Evolutionary conservation across 2,797 vertebrate genomes (phyloP).

Genomic region (Acrocephalus scirpaceus): DNA sequence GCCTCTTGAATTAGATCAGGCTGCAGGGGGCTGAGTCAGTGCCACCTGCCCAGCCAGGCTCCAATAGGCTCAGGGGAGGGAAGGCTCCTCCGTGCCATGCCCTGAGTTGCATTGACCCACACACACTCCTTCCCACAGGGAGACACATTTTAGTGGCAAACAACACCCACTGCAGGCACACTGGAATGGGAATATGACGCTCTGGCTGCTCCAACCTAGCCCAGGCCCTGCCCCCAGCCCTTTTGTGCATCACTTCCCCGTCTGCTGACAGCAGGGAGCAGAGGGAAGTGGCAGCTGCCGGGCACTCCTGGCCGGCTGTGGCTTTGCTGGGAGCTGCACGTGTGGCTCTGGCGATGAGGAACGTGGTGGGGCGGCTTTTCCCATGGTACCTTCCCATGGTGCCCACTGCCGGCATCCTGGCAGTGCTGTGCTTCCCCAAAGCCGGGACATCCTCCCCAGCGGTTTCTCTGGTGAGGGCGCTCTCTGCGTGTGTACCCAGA

Average conservation of each 20-base stretch:
- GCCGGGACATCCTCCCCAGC: not conserved
- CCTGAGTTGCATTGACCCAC: fast-evolving
- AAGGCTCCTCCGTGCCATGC: not conserved
- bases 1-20: not conserved
- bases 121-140: not conserved
- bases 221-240: not conserved
- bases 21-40: not conserved
- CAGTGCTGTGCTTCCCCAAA: not conserved
- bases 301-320: fast-evolving
- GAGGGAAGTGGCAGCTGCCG: fast-evolving
- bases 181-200: fast-evolving
- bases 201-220: fast-evolving
- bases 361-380: not conserved
- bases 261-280: not conserved
- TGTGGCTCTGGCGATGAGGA: not conserved
- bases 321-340: not conserved
- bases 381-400: not conserved
- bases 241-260: fast-evolving
- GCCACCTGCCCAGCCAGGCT: fast-evolving
- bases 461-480: slow-evolving; percentile 1
- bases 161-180: not conserved
- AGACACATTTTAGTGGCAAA: fast-evolving
- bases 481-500: not conserved
- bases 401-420: not conserved
- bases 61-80: fast-evolving